Evolutionary conservation across 2,113 vertebrate genomes (phyloP), one percentile per base, ranked within the genome.

Genomic region (Trichomycterus rosablanca): DNA sequence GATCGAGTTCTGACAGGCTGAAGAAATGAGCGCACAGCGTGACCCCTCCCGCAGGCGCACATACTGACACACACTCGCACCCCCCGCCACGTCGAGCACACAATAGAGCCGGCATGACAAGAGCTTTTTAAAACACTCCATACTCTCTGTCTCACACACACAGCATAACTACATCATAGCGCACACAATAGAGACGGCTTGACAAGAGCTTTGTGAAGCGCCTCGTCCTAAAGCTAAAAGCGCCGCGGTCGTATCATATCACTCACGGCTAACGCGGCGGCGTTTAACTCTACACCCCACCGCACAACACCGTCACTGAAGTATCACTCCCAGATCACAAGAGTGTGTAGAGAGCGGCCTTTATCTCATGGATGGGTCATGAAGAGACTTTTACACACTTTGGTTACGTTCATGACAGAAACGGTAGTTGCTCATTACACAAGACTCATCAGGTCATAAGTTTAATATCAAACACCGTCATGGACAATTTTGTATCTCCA

Each of bases 1-100:
- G 85, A 85, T 86, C 81, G 80, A 86, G 81, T 84, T 84, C 82
- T 89, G 87, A 89, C 87, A 88, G 85, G 79, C 84, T 80, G 82
- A 82, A 84, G 79, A 86, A 87, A 88, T 77, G 72, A 83, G 81
- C 78, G 84, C 85, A 63, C 84, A 83, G 86, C 80, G 50, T 86
- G 83, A 81, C 67, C 78, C 75, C 66, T 42, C 54, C 34, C 15
- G 46, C 34, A 34, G 76, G 32, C 23, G 53, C 37, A 20, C 53
- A 67, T 61, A 59, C 48, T 11, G 43, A n/a, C 43, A 45, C 53
- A 42, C 44, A 51, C 49, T 37, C 53, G 45, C 55, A 37, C 52
- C 43, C 75, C 55, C 54, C 30, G 65, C 72, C 79, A 77, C 76
- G 80, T 81, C 81, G 69, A 65, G 59, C 74, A 71, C 72, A 88